Evolutionary conservation across 2,797 vertebrate species (phyloP).

Genomic region (Esox lucius): DNA sequence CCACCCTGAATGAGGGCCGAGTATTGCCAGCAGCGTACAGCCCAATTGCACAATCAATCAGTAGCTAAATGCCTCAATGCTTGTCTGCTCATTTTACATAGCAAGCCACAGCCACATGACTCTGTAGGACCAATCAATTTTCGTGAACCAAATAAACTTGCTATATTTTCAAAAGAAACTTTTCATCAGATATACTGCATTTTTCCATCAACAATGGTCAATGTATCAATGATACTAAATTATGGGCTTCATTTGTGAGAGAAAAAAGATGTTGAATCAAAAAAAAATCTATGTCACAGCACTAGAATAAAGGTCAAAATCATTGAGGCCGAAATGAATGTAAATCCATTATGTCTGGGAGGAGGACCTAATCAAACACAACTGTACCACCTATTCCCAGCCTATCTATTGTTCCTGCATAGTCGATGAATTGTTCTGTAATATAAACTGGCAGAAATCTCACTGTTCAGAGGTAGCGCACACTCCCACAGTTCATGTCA

Average conservation of each 20-base stretch:
- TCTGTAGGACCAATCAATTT: too few relatives aligned
- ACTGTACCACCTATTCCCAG: not conserved
- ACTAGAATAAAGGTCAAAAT: conserved; percentile 5
- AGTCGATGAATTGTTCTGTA: too few relatives aligned
- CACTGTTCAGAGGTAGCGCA: too few relatives aligned
- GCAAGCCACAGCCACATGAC: too few relatives aligned
- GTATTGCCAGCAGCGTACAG: too few relatives aligned
- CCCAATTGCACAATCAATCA: too few relatives aligned
- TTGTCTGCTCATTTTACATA: too few relatives aligned
- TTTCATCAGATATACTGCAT: not conserved
- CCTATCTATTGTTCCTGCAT: not conserved
- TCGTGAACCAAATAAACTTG: too few relatives aligned
- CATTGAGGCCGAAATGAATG: not conserved
- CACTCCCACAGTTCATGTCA: too few relatives aligned
- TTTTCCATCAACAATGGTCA: not conserved
- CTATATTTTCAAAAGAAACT: not conserved
- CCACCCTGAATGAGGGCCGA: too few relatives aligned
- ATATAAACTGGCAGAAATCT: too few relatives aligned
- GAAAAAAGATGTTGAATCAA: not conserved
- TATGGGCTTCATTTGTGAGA: not conserved
- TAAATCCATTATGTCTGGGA: not conserved
- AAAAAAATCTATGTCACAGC: not conserved
- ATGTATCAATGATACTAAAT: not conserved
- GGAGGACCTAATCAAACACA: not conserved
- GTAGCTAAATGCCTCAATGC: too few relatives aligned